Evolutionary conservation across 30 jellyfish, hydroid and myxozoan species (phyloP), one percentile per base, ranked within the genome.

Genomic region (Morbakka virulenta): DNA sequence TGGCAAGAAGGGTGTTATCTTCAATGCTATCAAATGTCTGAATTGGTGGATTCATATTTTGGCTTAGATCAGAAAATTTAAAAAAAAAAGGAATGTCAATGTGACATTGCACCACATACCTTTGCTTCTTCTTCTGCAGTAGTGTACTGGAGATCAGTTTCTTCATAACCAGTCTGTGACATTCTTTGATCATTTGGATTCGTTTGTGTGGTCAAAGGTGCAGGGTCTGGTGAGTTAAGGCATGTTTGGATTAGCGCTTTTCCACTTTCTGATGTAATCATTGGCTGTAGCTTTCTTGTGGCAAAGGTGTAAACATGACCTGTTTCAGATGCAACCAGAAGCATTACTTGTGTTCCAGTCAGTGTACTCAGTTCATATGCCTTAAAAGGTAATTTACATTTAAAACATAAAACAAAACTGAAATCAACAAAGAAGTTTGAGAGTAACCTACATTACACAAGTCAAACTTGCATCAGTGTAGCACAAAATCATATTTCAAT

Each of bases 331-430:
- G 99, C 99, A 12, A 93, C 96, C 25, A 93, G 76, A 24, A 93
- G 83, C 99, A 93, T 93, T 2, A 86, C 99, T 93, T 93, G 97
- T 2, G 99, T 85, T n/a, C 97, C 97, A n/a, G 99, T 93, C 32
- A 93, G 74, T 35, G 97, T 87, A 77, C 97, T 85, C 68, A 93
- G 74, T 53, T 93, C 99, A 86, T 93, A 87, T 4, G 97, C 99
- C 99, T 93, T 57, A 1, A 53, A 26, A 3, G 48, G n/a, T n/a
- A n/a, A n/a, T n/a, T n/a, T n/a, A n/a, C n/a, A n/a, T n/a, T 9
- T 47, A 47, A 12, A 47, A 47, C 61, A 9, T 9, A 12, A 9
- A n/a, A n/a, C n/a, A 47, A 9, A 20, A 33, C 6, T 12, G 62
- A 52, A 17, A 11, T 12, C 14, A 47, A n/a, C 14, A n/a, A 9